phyloP scores from a whole-genome alignment of 1,140 invertebrate genomes.

The Drosophila insularis region DNA sequence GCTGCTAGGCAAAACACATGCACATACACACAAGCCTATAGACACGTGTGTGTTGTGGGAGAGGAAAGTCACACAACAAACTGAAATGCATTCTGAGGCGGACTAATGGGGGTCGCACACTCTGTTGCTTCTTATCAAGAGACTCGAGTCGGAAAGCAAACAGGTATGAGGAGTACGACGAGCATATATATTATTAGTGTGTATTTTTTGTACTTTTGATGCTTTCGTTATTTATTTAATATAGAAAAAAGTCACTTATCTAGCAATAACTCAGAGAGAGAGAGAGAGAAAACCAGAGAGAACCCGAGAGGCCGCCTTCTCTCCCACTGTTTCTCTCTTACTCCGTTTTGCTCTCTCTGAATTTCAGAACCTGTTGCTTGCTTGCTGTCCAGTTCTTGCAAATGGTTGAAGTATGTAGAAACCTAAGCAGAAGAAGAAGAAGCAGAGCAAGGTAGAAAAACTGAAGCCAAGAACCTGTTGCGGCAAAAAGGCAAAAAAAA shows the following conservation, averaged over 20 bases:
- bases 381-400: slow-evolving; percentile 59
- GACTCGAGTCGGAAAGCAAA: slow-evolving; percentile 1
- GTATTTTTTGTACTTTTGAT: slow-evolving; percentile 2
- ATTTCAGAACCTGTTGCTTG: slow-evolving; percentile 69
- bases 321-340: too few relatives aligned
- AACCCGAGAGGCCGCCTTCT: not conserved
- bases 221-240: slow-evolving; percentile 31
- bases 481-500: slow-evolving; percentile 49
- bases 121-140: slow-evolving; percentile 8
- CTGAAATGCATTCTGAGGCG: slow-evolving; percentile 4
- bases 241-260: slow-evolving; percentile 67
- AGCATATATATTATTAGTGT: not conserved
- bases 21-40: not conserved
- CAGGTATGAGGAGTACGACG: not conserved
- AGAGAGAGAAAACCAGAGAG: slow-evolving; percentile 19
- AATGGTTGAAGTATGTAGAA: slow-evolving; percentile 13
- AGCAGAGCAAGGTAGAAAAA: slow-evolving; percentile 27
- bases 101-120: slow-evolving; percentile 3
- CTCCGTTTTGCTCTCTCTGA: slow-evolving; percentile 13
- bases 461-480: slow-evolving; percentile 71
- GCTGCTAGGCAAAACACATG: not conserved
- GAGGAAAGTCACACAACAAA: too few relatives aligned
- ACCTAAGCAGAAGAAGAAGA: slow-evolving; percentile 27
- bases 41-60: not conserved
- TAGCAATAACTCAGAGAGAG: slow-evolving; percentile 37